Conservation (phyloP, 2,113 vertebrate genomes). For the Oophaga pumilio region DNA sequence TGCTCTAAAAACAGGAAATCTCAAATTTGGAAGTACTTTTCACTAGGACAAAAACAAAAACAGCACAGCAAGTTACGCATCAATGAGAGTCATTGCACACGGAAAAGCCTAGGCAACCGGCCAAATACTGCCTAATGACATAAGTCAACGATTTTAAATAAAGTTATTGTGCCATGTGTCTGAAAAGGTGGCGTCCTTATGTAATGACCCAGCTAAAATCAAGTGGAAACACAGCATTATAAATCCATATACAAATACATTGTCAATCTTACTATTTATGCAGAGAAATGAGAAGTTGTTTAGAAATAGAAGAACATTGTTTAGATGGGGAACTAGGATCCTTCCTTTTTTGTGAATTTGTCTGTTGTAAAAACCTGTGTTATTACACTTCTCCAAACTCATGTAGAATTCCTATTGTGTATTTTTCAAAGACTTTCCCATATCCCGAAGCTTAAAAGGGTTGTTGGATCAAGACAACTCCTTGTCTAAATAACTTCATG, state of each 20-base stretch:
- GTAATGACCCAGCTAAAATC: neutral
- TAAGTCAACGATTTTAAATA: conserved; percentile 28
- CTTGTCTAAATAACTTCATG: too few species aligned
- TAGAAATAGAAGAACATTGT: neutral
- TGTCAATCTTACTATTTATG: neutral
- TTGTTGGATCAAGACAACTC: too few species aligned
- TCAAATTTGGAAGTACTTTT: conserved; percentile 43
- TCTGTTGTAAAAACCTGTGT: neutral
- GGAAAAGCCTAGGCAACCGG: conserved; percentile 26
- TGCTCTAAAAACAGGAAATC: conserved; percentile 50
- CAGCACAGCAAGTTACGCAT: conserved; percentile 30
- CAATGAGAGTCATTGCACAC: conserved; percentile 14
- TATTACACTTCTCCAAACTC: neutral
- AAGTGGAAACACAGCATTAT: neutral
- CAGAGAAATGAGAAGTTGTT: neutral
- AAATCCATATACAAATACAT: too few species aligned
- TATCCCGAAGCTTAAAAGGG: too few species aligned
- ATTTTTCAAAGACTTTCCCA: neutral
- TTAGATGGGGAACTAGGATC: neutral
- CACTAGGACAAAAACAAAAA: conserved; percentile 46
- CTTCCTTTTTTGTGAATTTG: neutral
- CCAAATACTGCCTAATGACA: conserved; percentile 51
- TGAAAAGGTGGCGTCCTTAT: neutral
- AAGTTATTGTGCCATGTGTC: conserved; percentile 11
- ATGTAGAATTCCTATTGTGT: neutral